Base-by-base conservation (phyloP, 2,797 vertebrate genomes). In the Artibeus jamaicensis region DNA sequence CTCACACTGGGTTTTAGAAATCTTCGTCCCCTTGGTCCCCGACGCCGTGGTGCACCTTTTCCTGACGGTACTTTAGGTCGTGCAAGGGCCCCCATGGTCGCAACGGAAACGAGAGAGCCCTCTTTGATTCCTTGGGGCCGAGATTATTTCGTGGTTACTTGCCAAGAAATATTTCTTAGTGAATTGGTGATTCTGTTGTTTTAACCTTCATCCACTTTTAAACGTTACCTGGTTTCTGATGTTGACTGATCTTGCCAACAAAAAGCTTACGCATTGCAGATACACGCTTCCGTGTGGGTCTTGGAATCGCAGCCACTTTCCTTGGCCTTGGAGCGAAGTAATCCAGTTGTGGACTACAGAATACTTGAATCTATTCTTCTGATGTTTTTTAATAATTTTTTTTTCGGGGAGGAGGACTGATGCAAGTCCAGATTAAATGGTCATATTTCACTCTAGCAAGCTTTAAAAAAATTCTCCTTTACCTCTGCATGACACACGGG, bases 221-320 rank as follows among this genome's bases (percentile, higher is more conserved):
- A 96, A 55, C 16, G 3, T 18, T 84, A 68, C 96, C 1, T 62
- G 96, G 88, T 91, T 91, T 96, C 94, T 86, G 90, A 76, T 95
- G 87, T 42, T 88, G 97, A 97, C 98, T 53, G 96, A 95, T 97
- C 96, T 92, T 67, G 94, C 92, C 95, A 94, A 96, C 67, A 95
- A 71, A 73, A 96, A 94, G 96, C 93, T 98, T 98, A 98, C 98
- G 98, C 98, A 98, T 98, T 98, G 98, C 98, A 98, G 98, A 98
- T 97, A 94, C 70, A 18, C 59, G 93, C 94, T 97, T 92, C 96
- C 44, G 95, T 96, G 88, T 93, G 84, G 93, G 15, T 96, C 77
- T 95, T 88, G 37, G 96, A 71, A 92, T 96, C 93, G 55, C 88
- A 55, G 91, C 70, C 55, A 50, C 79, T 96, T 95, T 67, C 89